Evolutionary conservation across 2,888 invertebrate genomes (phyloP).

Genomic region (Oconnorella tubifera): DNA sequence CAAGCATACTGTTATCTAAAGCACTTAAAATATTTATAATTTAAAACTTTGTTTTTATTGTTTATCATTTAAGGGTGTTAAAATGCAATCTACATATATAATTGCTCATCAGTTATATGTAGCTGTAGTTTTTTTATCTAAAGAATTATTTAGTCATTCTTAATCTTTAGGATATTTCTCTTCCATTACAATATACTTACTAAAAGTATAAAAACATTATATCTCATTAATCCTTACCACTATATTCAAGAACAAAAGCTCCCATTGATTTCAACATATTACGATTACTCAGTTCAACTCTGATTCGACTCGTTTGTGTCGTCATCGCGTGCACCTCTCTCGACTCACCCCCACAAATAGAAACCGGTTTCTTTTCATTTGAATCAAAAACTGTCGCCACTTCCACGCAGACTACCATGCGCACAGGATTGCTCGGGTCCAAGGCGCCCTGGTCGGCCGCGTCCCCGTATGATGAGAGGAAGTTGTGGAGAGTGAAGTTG

Average conservation of each 20-base stretch:
- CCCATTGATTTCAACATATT: constrained; percentile 9
- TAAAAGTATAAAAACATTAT: neutral
- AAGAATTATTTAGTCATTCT: too few relatives aligned
- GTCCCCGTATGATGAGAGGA: constrained; percentile 4
- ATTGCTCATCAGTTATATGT: too few relatives aligned
- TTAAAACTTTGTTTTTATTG: too few relatives aligned
- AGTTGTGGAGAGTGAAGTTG: constrained; percentile 21
- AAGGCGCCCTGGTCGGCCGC: neutral
- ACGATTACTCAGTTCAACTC: constrained; percentile 19
- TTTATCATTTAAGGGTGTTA: too few relatives aligned
- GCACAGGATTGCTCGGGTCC: neutral
- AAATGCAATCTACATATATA: too few relatives aligned
- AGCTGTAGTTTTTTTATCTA: too few relatives aligned
- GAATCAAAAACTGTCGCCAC: constrained; percentile 14
- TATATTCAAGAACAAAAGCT: constrained; percentile 13
- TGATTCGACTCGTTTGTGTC: constrained; percentile 13
- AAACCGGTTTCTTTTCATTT: constrained; percentile 13
- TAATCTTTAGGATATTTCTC: too few relatives aligned
- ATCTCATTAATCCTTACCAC: neutral
- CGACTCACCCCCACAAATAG: constrained; percentile 24
- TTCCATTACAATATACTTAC: neutral
- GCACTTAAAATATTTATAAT: too few relatives aligned
- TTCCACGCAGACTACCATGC: constrained; percentile 17
- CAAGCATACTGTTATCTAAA: too few relatives aligned
- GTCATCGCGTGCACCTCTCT: constrained; percentile 17